Conservation (phyloP, 2,113 vertebrate species). For the Zosterops japonicus region DNA sequence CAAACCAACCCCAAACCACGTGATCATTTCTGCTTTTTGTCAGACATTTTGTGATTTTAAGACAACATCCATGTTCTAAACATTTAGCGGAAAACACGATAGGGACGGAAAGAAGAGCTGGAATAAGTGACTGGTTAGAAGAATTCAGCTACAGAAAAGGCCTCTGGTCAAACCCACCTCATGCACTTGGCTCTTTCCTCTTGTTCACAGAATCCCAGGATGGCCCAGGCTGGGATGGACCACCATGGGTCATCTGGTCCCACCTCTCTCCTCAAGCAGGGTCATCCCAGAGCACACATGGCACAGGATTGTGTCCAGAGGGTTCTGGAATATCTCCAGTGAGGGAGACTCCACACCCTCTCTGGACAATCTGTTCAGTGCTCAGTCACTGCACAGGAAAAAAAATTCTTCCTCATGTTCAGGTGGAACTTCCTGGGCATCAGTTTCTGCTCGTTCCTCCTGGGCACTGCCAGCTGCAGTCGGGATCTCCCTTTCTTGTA, state of each 20-base stretch:
- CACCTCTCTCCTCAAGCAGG: not conserved
- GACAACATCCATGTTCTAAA: not conserved
- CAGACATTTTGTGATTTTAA: not conserved
- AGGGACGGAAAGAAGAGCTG: not conserved
- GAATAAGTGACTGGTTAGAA: not conserved
- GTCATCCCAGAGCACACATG: rapidly evolving
- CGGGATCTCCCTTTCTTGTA: rapidly evolving
- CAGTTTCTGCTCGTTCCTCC: rapidly evolving
- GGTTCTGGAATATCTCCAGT: not conserved
- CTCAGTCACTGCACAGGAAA: not conserved
- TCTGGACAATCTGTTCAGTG: not conserved
- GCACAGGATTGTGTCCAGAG: not conserved
- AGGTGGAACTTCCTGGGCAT: not conserved
- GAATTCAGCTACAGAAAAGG: not conserved
- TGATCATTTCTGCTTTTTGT: not conserved
- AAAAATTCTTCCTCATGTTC: too few species aligned
- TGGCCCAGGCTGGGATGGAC: not conserved
- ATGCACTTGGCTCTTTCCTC: not conserved
- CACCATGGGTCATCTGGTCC: too few species aligned
- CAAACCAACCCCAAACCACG: not conserved
- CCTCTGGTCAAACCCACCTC: not conserved
- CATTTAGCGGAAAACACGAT: not conserved
- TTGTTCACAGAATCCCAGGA: not conserved
- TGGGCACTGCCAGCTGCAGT: not conserved
- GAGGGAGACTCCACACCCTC: not conserved